These are phyloP conservation scores for Zaprionus nigranus DNA, from an alignment of 1,140 invertebrate genomes.

Conservation along the genomic window DNA sequence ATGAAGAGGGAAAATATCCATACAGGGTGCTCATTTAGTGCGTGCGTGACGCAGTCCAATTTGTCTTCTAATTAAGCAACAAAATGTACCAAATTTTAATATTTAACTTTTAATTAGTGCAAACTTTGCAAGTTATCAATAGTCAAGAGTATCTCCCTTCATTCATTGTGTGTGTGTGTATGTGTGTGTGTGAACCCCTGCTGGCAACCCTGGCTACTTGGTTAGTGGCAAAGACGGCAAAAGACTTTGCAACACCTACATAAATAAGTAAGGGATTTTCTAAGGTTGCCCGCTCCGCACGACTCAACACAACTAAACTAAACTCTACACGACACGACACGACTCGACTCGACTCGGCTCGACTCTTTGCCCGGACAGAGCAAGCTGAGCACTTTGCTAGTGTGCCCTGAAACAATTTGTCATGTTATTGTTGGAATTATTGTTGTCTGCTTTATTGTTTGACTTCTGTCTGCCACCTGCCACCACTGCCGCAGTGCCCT, in stretches of 20 bases:
- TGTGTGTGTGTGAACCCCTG: background rate
- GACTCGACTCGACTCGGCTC: background rate
- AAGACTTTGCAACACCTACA: constrained; percentile 48
- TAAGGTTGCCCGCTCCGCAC: constrained; percentile 16
- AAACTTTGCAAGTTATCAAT: constrained; percentile 16
- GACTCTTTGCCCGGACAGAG: background rate
- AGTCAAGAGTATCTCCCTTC: constrained; percentile 5
- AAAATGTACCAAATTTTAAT: background rate
- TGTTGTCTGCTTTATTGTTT: constrained; percentile 80
- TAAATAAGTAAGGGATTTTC: constrained; percentile 44
- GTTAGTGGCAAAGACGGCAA: constrained; percentile 37
- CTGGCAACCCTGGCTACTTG: constrained; percentile 7
- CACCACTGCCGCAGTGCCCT: background rate
- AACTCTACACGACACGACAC: background rate
- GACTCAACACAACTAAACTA: background rate
- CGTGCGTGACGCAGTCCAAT: background rate
- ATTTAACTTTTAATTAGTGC: constrained; percentile 22
- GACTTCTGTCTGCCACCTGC: constrained; percentile 68
- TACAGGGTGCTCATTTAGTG: background rate
- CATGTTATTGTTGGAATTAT: constrained; percentile 80
- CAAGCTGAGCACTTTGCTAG: constrained; percentile 27
- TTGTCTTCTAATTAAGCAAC: background rate
- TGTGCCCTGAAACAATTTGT: constrained; percentile 76
- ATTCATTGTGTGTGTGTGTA: background rate
- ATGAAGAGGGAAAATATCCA: background rate